Evolutionary conservation across 2,888 invertebrate genomes (phyloP).

Genomic region (Agrenia bidenticulata): DNA sequence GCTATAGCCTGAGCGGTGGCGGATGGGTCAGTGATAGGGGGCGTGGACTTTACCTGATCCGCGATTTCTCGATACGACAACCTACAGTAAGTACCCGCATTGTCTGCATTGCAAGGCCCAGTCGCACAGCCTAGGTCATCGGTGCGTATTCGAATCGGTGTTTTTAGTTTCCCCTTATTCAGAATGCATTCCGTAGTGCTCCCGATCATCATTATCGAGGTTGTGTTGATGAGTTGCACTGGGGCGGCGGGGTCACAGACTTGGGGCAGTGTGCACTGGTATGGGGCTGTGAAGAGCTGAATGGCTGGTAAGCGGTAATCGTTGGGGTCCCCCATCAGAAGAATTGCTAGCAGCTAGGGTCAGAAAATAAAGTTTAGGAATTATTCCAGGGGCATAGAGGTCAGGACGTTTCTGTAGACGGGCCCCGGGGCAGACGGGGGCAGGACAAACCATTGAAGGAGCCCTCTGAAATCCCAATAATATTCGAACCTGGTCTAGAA

Average conservation of each 20-base stretch:
- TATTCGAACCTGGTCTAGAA: too few species aligned
- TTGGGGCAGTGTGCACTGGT: background rate
- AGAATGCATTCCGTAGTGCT: conserved; percentile 9
- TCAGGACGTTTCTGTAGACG: too few species aligned
- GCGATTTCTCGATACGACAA: too few species aligned
- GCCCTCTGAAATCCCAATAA: too few species aligned
- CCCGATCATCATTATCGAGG: conserved; percentile 10
- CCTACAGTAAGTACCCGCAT: too few species aligned
- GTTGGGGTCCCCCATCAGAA: conserved; percentile 28
- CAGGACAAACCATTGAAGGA: too few species aligned
- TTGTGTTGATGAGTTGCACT: background rate
- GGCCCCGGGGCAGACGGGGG: too few species aligned
- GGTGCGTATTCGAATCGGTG: conserved; percentile 11
- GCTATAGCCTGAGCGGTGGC: background rate
- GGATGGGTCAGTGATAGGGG: too few species aligned
- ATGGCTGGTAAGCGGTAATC: conserved; percentile 28
- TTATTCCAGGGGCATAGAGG: too few species aligned
- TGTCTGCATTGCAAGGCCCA: too few species aligned
- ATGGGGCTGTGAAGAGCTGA: conserved; percentile 2
- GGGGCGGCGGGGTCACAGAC: background rate
- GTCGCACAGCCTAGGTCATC: background rate
- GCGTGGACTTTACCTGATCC: too few species aligned
- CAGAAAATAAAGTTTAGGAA: too few species aligned
- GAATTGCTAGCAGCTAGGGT: conserved; percentile 25
- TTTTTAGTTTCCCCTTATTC: background rate